Evolutionary conservation across 2,797 vertebrate species (phyloP), one percentile per base, ranked within the genome.

Genomic region (Anas flavirostris): DNA sequence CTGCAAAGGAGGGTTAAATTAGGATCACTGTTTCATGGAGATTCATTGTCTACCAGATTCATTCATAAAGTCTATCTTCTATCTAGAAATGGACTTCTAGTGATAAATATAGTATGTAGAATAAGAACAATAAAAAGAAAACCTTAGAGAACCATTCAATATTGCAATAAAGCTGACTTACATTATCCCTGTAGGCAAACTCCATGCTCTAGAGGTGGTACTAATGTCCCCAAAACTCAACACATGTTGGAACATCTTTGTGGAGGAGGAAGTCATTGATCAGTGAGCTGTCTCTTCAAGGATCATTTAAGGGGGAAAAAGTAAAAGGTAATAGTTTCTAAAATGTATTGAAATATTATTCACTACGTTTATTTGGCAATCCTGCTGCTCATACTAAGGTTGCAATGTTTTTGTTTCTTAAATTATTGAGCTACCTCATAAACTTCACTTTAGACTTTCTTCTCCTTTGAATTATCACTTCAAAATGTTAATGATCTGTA

Each of bases 111-210:
- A 33, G 64, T 78, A 78, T 93, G 69, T 96, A 88, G 93, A 96
- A 86, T 94, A 97, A 96, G 96, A 96, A 95, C 88, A 93, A 96
- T 97, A 96, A 95, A 95, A 97, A 96, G 93, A 97, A 96, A 92
- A 90, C 91, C 93, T 91, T 92, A 82, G 94, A 93, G 95, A 96
- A 62, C 86, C 80, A 89, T 94, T 96, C 73, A 86, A 17, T 82
- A 90, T 90, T 93, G 92, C 91, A 96, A 94, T 95, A 95, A 95
- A 95, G 91, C 86, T 97, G 93, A 95, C 90, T 96, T 90, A 87
- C 82, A 1, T 94, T 95, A 94, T 96, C 92, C 92, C 93, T 92
- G 66, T 91, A 95, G 88, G 94, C 91, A 92, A 89, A 81, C 95
- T 96, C 91, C 95, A 86, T 90, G 92, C 95, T 96, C 90, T 97